Evolutionary conservation across 2,888 invertebrate genomes (phyloP), one percentile per base, ranked within the genome.

Genomic region (Pristionchus entomophagus): DNA sequence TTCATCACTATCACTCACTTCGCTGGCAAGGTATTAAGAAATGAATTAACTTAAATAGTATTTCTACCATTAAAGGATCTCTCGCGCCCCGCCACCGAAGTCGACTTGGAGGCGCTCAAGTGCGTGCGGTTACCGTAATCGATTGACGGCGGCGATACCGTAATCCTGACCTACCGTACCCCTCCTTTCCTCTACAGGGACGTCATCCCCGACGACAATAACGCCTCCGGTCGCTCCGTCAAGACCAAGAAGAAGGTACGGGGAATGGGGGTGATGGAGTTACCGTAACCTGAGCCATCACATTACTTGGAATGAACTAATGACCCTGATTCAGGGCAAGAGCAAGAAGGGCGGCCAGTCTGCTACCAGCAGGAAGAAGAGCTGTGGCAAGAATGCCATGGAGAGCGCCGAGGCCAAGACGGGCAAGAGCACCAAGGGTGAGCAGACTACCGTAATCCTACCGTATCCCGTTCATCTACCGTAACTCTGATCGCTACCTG

Each of bases 1-100:
- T 78, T 78, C 78, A 45, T 78, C 49, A 78, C 78, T 12, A 78
- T 78, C 49, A 78, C 78, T 19, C 78, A 78, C 32, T 78, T 78
- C 49, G 78, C 49, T 19, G 38, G n/a, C 2, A 78, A 69, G 69
- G 69, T 69, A n/a, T n/a, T n/a, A 38, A n/a, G 10, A 45, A 5
- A 14, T 4, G n/a, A 17, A 5, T 17, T n/a, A 5, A 56, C 56
- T 56, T 8, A 56, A 17, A 22, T 22, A 56, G 10, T 56, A 56
- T n/a, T 22, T 56, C 56, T 56, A 14, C 17, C 56, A 56, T 56
- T 56, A 4, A n/a, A 78, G 78, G 78, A 78, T 19, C 78, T 78
- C 26, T 78, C 78, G 45, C 78, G 78, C 14, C 29, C 26, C 32
- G n/a, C 45, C 49, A 49, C 45, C 26, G 26, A 45, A 12, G 49